These are phyloP conservation scores for Drosophila orosa DNA, from an alignment of 1,140 invertebrate species.

Conservation along the genomic window DNA sequence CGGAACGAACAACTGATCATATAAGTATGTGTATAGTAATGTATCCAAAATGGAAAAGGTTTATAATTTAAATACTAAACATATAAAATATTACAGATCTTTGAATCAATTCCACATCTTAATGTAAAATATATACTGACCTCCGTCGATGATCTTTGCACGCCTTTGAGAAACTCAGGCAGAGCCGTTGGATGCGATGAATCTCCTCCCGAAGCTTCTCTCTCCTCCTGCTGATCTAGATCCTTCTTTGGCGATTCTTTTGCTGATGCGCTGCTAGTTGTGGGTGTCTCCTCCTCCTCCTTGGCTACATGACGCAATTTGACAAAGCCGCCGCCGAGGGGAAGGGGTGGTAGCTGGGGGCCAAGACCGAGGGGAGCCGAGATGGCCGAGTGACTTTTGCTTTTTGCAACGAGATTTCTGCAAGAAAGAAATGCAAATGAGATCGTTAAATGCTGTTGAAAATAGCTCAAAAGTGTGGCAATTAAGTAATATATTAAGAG, in stretches of 20 bases:
- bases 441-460: conserved; percentile 36
- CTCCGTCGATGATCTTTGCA: conserved; percentile 63
- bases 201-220: conserved; percentile 21
- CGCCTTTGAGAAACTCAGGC: conserved; percentile 63
- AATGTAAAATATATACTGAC: conserved; percentile 20
- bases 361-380: conserved; percentile 67
- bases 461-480: conserved; percentile 49
- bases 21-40: neutral
- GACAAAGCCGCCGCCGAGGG: conserved; percentile 73
- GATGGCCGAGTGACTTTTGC: conserved; percentile 82
- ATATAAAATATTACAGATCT: too few relatives aligned
- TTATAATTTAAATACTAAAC: too few relatives aligned
- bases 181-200: conserved; percentile 53
- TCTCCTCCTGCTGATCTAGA: conserved; percentile 22
- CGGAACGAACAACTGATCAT: neutral
- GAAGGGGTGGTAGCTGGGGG: conserved; percentile 75
- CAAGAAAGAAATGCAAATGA: conserved; percentile 24
- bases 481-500: conserved; percentile 43
- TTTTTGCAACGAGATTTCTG: conserved; percentile 83
- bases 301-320: conserved; percentile 80
- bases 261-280: conserved; percentile 32
- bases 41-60: too few relatives aligned
- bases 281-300: conserved; percentile 46
- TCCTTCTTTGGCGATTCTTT: conserved; percentile 30
- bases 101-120: neutral